Base-by-base conservation (phyloP, 2,113 vertebrate genomes). In the Chelonoidis abingdonii region DNA sequence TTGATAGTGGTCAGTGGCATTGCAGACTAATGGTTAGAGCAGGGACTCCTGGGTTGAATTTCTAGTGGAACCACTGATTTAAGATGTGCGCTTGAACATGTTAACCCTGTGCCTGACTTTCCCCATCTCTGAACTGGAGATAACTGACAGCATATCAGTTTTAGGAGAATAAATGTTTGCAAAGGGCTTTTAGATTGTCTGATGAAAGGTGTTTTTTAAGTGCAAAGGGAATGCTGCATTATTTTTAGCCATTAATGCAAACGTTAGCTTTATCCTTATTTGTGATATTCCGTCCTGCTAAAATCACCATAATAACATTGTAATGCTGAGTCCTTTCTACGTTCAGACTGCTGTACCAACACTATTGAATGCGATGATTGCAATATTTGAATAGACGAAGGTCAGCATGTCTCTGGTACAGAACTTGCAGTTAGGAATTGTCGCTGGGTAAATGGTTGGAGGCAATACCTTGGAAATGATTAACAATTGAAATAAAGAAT, bases 371-470 rank as follows among this genome's bases (percentile, higher is more conserved):
- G 78, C 53, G 3, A 79, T 3, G 59, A 0, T 25, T 8, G 1
- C 5, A 8, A 6, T 0, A 1, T 1, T 0, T 0, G 1, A 44
- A 49, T 8, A 2, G 35, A 1, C 35, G 16, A 2, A 0, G 1
- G 0, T 0, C 35, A 5, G 41, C 7, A 4, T 8, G 44, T 57
- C 56, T 22, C 25, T 13, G 21, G 13, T 22, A 21, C 24, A 2
- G 56, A 3, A 3, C 50, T 44, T 56, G 52, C 1, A 1, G 2
- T 13, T 54, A 12, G 59, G 0, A 0, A 11, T 2, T 3, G 0
- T 3, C 0, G 1, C 0, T 0, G 25, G 16, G 1, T 31, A 0
- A 0, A 17, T 11, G 75, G 38, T 3, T 0, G 17, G 9, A n/a
- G 82, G 53, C 85, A 78, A 52, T 6, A 1, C 5, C 1, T 87